A percentile compares a stretch with the other conserved stretches of the same genome.
These are phyloP conservation scores for Oreocharis arfaki DNA, from an alignment of 2,113 vertebrate species.

Conservation along the genomic window DNA sequence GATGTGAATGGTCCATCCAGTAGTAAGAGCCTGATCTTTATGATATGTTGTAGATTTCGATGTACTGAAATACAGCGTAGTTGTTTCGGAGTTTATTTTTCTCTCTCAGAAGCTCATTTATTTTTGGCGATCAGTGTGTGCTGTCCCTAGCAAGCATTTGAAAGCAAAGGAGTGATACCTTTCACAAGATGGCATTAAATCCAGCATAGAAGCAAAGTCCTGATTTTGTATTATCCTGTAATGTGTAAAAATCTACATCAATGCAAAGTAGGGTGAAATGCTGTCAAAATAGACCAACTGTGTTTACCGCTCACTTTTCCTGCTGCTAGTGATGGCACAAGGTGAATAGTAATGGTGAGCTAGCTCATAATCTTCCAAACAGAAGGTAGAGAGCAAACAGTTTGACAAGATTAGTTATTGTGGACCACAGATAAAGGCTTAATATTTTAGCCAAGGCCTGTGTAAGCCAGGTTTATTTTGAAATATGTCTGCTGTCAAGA, in stretches of 20 bases:
- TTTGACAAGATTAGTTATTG: conserved; percentile 59
- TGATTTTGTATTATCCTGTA: background rate
- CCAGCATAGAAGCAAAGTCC: background rate
- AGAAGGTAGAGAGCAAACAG: conserved; percentile 44
- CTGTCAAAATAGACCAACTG: background rate
- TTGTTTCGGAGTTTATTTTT: background rate
- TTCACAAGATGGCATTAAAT: conserved; percentile 9
- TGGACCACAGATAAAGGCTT: conserved; percentile 58
- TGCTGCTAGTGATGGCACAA: conserved; percentile 39
- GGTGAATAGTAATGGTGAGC: conserved; percentile 51
- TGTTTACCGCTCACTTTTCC: conserved; percentile 39
- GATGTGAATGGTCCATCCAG: background rate
- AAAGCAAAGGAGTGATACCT: background rate
- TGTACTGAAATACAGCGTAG: background rate
- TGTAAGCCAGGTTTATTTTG: conserved; percentile 60
- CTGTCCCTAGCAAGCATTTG: background rate
- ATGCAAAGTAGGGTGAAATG: conserved; percentile 20
- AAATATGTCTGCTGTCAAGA: conserved; percentile 57
- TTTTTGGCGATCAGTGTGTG: background rate
- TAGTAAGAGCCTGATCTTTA: background rate
- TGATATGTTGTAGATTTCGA: background rate
- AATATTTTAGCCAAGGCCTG: conserved; percentile 63
- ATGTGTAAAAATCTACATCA: background rate
- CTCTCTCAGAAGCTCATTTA: background rate
- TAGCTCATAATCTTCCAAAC: conserved; percentile 51